Evolutionary conservation across 2,113 vertebrate genomes (phyloP), one percentile per base, ranked within the genome.

Genomic region (Hydrochoerus hydrochaeris): DNA sequence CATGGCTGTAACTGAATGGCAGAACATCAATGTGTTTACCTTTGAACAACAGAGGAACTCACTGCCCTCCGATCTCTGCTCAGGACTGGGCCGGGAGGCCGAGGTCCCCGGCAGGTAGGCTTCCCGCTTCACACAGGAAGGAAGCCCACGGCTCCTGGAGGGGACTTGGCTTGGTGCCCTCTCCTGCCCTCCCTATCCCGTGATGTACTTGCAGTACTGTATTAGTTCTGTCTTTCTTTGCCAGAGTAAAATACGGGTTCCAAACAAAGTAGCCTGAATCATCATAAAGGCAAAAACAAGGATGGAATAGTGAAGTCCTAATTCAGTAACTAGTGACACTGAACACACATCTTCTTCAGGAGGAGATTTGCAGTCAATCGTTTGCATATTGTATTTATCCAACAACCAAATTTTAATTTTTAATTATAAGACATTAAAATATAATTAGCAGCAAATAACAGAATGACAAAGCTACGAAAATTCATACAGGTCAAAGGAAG

Each of bases 401-500:
- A 96, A 97, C 52, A 97, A 96, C 82, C 97, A 96, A 96, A 97
- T 95, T 97, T 95, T 97, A 95, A 98, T 60, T 49, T 98, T 98
- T 96, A 96, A 54, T 97, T 97, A 96, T 97, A 89, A 97, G 84
- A 94, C 94, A 96, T 93, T 98, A 97, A 98, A 97, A 97, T 98
- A 96, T 98, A 98, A 97, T 98, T 96, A 98, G 95, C 96, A 98
- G 96, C 95, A 96, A 98, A 97, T 88, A 95, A 97, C 94, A 97
- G 97, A 97, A 57, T 87, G 95, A 97, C 93, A 96, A 95, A 93
- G 85, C 85, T 88, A 97, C 46, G 67, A 41, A 95, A 98, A 97
- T 81, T 71, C 58, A 98, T 95, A 97, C 97, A 98, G 93, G 91
- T 85, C 93, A 96, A 97, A 97, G 44, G 90, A 97, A 97, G 67